Evolutionary conservation across 1,140 invertebrate species (phyloP).

Genomic region (Aleiodes sp.): DNA sequence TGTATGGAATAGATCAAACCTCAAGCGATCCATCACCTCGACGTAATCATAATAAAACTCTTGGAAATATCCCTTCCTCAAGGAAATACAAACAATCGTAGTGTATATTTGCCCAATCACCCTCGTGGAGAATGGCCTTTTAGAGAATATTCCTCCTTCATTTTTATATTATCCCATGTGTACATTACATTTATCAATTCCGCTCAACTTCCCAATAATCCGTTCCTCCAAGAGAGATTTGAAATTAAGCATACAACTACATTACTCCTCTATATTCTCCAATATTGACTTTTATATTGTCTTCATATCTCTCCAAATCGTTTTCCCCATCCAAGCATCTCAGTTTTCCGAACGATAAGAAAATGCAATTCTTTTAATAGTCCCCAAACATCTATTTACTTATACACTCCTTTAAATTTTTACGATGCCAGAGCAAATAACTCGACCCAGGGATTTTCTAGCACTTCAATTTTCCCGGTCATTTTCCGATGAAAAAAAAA

Average conservation of each 20-base stretch:
- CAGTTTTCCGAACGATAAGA: neutral
- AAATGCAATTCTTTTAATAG: neutral
- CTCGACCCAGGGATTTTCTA: neutral
- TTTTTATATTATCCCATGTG: no score
- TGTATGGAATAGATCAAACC: neutral
- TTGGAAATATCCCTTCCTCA: neutral
- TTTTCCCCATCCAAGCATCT: neutral
- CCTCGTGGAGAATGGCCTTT: no score
- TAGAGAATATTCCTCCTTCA: neutral
- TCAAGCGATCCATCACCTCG: neutral
- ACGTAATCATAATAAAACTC: neutral
- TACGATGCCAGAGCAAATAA: neutral
- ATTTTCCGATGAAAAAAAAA: neutral
- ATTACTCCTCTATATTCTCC: no score
- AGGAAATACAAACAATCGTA: neutral
- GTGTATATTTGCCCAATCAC: neutral
- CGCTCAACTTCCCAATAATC: no score
- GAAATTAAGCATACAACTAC: no score
- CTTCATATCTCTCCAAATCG: no score
- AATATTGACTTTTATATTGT: no score
- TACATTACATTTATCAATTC: no score
- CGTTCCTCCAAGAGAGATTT: no score
- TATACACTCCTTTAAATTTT: neutral
- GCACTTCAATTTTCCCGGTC: neutral
- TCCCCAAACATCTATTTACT: neutral